A percentile compares a stretch with the other conserved stretches of the same genome.
phyloP scores from a whole-genome alignment of 2,888 invertebrate genomes.

The Yponomeuta sedellus region DNA sequence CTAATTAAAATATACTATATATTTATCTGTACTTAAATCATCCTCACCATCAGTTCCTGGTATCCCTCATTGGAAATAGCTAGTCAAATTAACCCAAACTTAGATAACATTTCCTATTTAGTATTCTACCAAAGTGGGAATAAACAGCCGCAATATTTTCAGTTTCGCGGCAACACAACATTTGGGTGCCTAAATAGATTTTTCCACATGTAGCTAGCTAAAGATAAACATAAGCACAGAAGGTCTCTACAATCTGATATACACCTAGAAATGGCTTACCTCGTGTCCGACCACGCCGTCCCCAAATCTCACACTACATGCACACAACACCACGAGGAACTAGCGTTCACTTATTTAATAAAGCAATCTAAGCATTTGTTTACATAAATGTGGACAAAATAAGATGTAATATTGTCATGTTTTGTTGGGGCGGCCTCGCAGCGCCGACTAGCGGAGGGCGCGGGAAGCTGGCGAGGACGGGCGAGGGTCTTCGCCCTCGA shows the following conservation, averaged over 20 bases:
- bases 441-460: slow-evolving; percentile 67
- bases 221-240: not conserved
- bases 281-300: slow-evolving; percentile 15
- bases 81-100: no score
- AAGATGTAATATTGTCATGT: slow-evolving; percentile 51
- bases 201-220: not conserved
- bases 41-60: no score
- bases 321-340: slow-evolving; percentile 35
- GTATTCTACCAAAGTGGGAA: no score
- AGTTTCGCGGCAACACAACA: not conserved
- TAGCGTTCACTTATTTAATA: slow-evolving; percentile 32
- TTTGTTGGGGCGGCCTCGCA: slow-evolving; percentile 61
- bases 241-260: not conserved
- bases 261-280: slow-evolving; percentile 18
- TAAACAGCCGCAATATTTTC: no score
- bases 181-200: not conserved
- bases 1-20: no score
- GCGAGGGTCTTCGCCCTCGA: slow-evolving; percentile 34
- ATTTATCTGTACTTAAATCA: no score
- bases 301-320: slow-evolving; percentile 19
- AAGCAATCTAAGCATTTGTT: slow-evolving; percentile 56
- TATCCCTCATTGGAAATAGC: no score
- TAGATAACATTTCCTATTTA: no score
- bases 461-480: slow-evolving; percentile 51
- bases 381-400: slow-evolving; percentile 57